Base-by-base conservation (phyloP, 2,797 vertebrate species). In the Bryconaethiops microstoma region DNA sequence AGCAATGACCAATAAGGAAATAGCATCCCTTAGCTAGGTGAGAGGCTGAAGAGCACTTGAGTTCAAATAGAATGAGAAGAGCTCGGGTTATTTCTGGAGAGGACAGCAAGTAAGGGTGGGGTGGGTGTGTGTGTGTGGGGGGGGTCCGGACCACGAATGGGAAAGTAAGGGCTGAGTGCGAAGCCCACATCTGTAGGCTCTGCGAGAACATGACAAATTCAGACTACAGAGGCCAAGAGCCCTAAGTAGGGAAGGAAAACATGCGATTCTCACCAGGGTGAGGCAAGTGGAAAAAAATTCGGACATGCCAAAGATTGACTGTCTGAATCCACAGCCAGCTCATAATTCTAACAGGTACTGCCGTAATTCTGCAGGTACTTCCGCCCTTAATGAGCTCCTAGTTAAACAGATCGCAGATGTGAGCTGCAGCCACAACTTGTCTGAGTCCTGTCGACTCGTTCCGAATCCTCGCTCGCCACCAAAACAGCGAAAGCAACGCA, bases 301-400 rank as follows among this genome's bases (percentile, higher is more conserved):
- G 8, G n/a, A 29, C 48, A n/a, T 42, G 45, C 10, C 17, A 35
- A 21, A 68, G 62, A 45, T 68, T 60, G 67, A 72, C 55, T 35
- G 52, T 16, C 19, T 14, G 50, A 68, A 73, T 75, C 67, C 73
- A 75, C 48, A 39, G 59, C 81, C 25, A 65, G 57, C 25, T 23
- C 45, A 21, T 48, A 75, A 72, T 59, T 45, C 39, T 48, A 48
- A 79, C n/a, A n/a, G n/a, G n/a, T n/a, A n/a, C n/a, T n/a, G n/a
- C n/a, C n/a, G n/a, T n/a, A n/a, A n/a, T n/a, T n/a, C 64, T 69
- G 73, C 78, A 76, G 39, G 68, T 50, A 76, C 63, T 67, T 72
- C 63, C 19, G 65, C 83, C 62, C 74, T 57, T 82, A 81, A 73
- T 84, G 63, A 76, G 74, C 68, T 82, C 78, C 75, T 80, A 84